phyloP scores from a whole-genome alignment of 2,888 invertebrate genomes.

The Ellobium chinense region DNA sequence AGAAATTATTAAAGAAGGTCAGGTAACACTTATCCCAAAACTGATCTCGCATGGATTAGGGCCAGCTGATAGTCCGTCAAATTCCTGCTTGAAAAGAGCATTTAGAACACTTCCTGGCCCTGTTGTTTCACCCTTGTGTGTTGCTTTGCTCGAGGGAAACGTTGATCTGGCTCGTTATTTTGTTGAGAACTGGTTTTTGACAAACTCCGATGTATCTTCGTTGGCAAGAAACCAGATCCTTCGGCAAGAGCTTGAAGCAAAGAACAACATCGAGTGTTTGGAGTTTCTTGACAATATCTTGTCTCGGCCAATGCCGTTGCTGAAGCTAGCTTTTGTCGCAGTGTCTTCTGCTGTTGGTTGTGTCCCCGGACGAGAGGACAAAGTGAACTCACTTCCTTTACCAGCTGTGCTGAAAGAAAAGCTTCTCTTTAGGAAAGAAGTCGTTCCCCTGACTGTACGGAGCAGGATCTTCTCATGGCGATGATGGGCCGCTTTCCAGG shows the following conservation, averaged over 20 bases:
- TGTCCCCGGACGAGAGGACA: neutral
- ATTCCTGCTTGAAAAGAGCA: no score
- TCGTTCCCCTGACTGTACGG: no score
- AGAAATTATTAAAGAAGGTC: no score
- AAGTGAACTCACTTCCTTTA: neutral
- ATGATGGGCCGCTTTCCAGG: no score
- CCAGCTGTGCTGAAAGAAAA: slow-evolving; percentile 15
- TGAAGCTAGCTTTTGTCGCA: neutral
- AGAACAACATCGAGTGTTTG: neutral
- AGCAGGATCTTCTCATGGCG: no score
- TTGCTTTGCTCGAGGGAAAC: neutral
- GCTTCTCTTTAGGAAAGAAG: slow-evolving; percentile 14
- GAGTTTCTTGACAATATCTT: neutral
- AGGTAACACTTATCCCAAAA: no score
- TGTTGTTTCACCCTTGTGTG: slow-evolving; percentile 8
- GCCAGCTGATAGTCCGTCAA: no score
- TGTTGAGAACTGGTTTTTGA: slow-evolving; percentile 10
- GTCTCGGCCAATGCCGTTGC: neutral
- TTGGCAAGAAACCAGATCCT: neutral
- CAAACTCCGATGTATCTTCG: neutral
- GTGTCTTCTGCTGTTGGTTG: slow-evolving; percentile 19
- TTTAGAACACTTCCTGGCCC: no score
- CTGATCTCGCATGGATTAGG: no score
- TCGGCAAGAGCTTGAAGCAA: neutral
- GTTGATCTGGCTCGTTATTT: neutral